phyloP scores from a whole-genome alignment of 1,140 invertebrate species.

The Drosophila lini region DNA sequence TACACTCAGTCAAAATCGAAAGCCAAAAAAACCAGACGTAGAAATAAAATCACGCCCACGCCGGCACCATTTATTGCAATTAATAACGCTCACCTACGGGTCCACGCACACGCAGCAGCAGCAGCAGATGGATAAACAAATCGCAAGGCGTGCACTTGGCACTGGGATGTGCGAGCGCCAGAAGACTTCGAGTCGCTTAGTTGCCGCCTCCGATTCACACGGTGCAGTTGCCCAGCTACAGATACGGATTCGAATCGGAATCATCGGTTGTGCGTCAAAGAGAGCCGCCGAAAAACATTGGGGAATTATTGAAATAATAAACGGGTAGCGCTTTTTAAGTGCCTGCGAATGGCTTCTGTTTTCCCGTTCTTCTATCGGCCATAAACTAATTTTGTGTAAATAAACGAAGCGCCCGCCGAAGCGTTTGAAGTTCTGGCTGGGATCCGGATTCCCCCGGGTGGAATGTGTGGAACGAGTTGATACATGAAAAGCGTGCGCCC shows the following conservation, averaged over 20 bases:
- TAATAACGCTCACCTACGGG: slow-evolving; percentile 53
- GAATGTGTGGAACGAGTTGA: slow-evolving; percentile 15
- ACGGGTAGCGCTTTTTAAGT: slow-evolving; percentile 73
- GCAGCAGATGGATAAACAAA: slow-evolving; percentile 64
- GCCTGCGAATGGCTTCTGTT: slow-evolving; percentile 54
- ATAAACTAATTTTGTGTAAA: slow-evolving; percentile 79
- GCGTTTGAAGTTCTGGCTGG: slow-evolving; percentile 70
- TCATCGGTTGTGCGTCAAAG: slow-evolving; percentile 63
- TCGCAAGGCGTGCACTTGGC: slow-evolving; percentile 53
- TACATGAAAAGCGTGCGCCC: slow-evolving; percentile 32
- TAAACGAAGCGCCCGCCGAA: slow-evolving; percentile 57
- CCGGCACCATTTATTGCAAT: slow-evolving; percentile 58
- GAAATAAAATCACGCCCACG: slow-evolving; percentile 45
- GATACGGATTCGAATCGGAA: slow-evolving; percentile 10
- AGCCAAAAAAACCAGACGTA: neutral
- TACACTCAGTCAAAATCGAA: neutral
- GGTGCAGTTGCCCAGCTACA: slow-evolving; percentile 54
- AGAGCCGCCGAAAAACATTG: slow-evolving; percentile 43
- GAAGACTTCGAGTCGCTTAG: slow-evolving; percentile 44
- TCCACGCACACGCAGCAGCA: slow-evolving; percentile 20
- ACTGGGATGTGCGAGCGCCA: slow-evolving; percentile 16
- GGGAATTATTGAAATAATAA: slow-evolving; percentile 78
- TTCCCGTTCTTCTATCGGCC: slow-evolving; percentile 22
- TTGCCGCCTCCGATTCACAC: slow-evolving; percentile 45
- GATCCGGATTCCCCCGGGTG: slow-evolving; percentile 41